These are phyloP conservation scores for Chrosomus eos DNA, from an alignment of 2,797 vertebrate genomes.

Conservation along the genomic window DNA sequence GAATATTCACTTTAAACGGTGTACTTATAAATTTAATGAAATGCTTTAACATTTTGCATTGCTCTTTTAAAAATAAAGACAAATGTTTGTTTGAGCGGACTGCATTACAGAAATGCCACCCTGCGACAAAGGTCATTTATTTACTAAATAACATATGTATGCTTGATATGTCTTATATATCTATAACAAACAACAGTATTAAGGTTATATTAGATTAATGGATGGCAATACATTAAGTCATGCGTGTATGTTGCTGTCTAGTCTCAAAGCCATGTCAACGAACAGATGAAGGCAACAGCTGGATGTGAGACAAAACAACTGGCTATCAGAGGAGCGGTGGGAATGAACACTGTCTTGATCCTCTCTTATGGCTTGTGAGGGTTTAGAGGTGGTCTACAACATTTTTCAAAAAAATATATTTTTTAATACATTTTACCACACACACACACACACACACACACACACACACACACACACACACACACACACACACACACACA, in stretches of 20 bases:
- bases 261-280: slow-evolving; percentile 30
- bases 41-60: background rate
- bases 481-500: no score
- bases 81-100: slow-evolving; percentile 13
- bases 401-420: background rate
- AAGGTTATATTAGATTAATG: slow-evolving; percentile 28
- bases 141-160: slow-evolving; percentile 17
- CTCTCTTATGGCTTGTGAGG: slow-evolving; percentile 16
- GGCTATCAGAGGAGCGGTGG: slow-evolving; percentile 34
- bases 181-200: slow-evolving; percentile 29
- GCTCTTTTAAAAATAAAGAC: slow-evolving; percentile 34
- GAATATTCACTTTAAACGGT: background rate
- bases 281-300: slow-evolving; percentile 53
- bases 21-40: background rate
- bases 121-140: background rate
- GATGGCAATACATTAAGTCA: slow-evolving; percentile 17
- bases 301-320: slow-evolving; percentile 62
- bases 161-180: background rate
- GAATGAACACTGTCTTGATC: slow-evolving; percentile 32
- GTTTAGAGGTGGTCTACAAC: background rate
- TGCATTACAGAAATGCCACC: slow-evolving; percentile 14
- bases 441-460: no score
- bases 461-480: no score
- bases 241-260: slow-evolving; percentile 32
- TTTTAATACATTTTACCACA: background rate